Conservation (phyloP, 2,797 vertebrate genomes). For the Tauraco hartlaubi region DNA sequence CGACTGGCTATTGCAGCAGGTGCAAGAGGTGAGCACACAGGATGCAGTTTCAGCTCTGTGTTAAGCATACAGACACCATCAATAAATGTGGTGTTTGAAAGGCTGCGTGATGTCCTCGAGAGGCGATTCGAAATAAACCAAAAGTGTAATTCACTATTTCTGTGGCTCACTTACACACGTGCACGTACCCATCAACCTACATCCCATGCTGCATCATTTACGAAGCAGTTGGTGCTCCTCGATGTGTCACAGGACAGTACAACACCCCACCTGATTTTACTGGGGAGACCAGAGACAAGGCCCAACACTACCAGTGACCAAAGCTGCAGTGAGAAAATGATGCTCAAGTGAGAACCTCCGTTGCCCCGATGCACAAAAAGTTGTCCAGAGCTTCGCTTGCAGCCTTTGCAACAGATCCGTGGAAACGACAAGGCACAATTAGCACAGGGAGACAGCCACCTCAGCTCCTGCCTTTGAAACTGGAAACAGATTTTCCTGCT, state of each 20-base stretch:
- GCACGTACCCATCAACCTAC: background rate
- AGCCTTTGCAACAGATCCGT: accelerated
- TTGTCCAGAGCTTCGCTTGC: background rate
- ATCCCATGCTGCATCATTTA: background rate
- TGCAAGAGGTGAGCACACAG: background rate
- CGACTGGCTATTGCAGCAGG: accelerated
- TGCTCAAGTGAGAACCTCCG: accelerated
- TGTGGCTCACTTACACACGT: background rate
- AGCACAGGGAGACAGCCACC: background rate
- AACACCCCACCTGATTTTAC: background rate
- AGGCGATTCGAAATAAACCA: background rate
- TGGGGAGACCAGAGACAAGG: background rate
- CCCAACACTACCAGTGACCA: background rate
- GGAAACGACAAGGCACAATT: background rate
- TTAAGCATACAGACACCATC: background rate
- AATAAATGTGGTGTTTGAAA: background rate
- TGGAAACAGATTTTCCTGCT: background rate
- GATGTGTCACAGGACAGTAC: background rate
- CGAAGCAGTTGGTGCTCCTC: background rate
- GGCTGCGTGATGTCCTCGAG: background rate
- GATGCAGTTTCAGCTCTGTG: background rate
- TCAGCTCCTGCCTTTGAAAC: background rate
- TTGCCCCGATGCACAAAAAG: background rate
- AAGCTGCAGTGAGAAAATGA: accelerated
- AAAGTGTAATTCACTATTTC: background rate